Conservation (phyloP, 2,113 vertebrate species). For the Ophiodon elongatus region DNA sequence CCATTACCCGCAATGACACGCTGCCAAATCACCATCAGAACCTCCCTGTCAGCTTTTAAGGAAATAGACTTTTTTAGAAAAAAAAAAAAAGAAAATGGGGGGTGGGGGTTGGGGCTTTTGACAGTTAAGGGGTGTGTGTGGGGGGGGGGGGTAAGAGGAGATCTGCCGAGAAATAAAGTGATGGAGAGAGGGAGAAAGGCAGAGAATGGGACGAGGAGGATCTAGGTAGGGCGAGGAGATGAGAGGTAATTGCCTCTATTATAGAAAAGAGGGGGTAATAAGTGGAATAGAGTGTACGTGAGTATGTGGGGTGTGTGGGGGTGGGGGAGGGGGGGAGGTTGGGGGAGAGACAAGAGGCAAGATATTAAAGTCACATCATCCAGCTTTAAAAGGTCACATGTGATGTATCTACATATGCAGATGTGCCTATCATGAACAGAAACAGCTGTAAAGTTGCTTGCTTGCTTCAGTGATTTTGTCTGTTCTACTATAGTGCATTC, state of each 20-base stretch:
- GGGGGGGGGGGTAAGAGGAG: conserved; percentile 30
- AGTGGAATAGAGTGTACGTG: neutral
- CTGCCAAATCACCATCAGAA: conserved; percentile 77
- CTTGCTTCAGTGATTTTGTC: conserved; percentile 19
- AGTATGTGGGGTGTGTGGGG: neutral
- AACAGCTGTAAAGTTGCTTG: conserved; percentile 10
- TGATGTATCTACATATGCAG: conserved; percentile 55
- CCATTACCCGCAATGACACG: conserved; percentile 79
- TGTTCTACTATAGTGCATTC: neutral
- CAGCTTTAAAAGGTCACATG: conserved; percentile 74
- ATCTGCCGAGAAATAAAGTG: conserved; percentile 43
- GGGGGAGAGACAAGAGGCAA: neutral
- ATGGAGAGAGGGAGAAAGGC: conserved; percentile 28
- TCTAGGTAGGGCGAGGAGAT: conserved; percentile 73
- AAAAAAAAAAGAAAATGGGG: conserved; percentile 25
- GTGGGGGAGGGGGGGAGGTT: neutral
- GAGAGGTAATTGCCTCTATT: conserved; percentile 80
- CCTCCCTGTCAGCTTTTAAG: conserved; percentile 77
- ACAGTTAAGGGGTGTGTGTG: conserved; percentile 46
- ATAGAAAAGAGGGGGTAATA: conserved; percentile 54
- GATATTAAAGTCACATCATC: conserved; percentile 61
- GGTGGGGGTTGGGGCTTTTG: conserved; percentile 47
- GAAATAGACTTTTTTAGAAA: conserved; percentile 57
- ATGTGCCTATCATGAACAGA: conserved; percentile 29
- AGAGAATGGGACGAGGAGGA: conserved; percentile 42